Conservation (phyloP, 37 sponge, comb jelly and placozoan genomes). For the Amphimedon queenslandica region DNA sequence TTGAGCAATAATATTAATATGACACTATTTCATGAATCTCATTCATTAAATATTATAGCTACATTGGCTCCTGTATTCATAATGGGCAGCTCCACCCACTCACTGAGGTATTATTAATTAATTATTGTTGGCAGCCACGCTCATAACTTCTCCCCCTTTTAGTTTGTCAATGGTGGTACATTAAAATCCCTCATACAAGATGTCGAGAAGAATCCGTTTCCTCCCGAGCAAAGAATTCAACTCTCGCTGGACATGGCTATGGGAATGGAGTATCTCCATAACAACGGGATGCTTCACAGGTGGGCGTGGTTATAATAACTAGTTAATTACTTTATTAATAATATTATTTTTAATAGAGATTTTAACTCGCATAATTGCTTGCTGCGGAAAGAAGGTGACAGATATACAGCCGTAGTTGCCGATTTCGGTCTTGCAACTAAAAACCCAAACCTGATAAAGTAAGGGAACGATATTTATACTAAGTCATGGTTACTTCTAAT, state of each 20-base stretch:
- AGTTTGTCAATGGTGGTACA: constrained; percentile 85
- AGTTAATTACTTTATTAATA: background rate
- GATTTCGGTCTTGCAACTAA: constrained; percentile 93
- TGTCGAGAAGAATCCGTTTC: constrained; percentile 5
- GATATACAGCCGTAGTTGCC: constrained; percentile 84
- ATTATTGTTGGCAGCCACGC: background rate
- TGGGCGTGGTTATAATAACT: background rate
- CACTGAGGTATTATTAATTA: constrained; percentile 82
- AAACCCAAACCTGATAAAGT: constrained; percentile 11
- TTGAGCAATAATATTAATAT: too few relatives aligned
- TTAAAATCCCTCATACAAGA: constrained; percentile 69
- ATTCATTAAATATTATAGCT: too few relatives aligned
- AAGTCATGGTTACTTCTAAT: too few relatives aligned
- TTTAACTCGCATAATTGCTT: constrained; percentile 71
- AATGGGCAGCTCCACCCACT: constrained; percentile 84
- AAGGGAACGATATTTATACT: too few relatives aligned
- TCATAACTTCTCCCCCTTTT: background rate
- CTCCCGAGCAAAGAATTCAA: constrained; percentile 46
- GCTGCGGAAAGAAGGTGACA: constrained; percentile 35
- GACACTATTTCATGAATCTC: too few relatives aligned
- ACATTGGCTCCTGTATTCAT: constrained; percentile 69
- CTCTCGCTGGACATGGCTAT: constrained; percentile 68
- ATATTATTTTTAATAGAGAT: constrained; percentile 11
- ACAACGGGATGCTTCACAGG: constrained; percentile 55
- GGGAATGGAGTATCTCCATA: constrained; percentile 86